Base-by-base conservation (phyloP, 2,888 invertebrate species). In the Nemurella pictetii region DNA sequence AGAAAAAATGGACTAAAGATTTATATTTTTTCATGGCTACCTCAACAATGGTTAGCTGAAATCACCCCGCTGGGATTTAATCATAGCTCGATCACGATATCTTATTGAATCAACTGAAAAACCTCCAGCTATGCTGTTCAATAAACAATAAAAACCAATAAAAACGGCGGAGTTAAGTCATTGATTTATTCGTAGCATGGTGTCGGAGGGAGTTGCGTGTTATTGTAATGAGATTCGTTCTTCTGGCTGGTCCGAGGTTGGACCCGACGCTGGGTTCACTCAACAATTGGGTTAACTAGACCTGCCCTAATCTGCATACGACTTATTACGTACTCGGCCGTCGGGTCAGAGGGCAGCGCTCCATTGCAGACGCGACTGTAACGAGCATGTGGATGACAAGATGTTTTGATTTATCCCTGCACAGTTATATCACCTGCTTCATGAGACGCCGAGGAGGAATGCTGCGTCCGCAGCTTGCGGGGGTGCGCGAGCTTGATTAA, bases 251-350 rank as follows among this genome's bases (percentile, higher is more conserved):
- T 75, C 26, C 75, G 28, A 75, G 75, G 75, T 75, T 75, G 15
- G 75, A 5, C 75, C 20, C 15, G 26, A n/a, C 28, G 28, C 55
- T 55, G 55, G 2, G 55, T 9, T 73, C 28, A 9, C 75, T 27
- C 27, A 29, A 78, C 78, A 78, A 78, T 78, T 78, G 78, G 78
- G 78, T 78, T 78, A 78, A 78, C 28, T 2, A n/a, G 78, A n/a
- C n/a, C 30, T 28, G 78, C 78, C 78, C 78, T 78, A 30, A 78
- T 78, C 30, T 78, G 78, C 78, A 78, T 78, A 78, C 75, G 28
- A 26, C 12, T 9, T 20, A 20, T 27, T 75, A n/a, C 75, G 26
- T 26, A 9, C 0, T 75, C 28, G 7, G 26, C 9, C 75, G 9
- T 75, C 7, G 7, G 75, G 75, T 9, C 75, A 75, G 12, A 75